A percentile compares a stretch with the other conserved stretches of the same genome.
Evolutionary conservation across 2,113 vertebrate genomes (phyloP).

Genomic region (Delphinapterus leucas): DNA sequence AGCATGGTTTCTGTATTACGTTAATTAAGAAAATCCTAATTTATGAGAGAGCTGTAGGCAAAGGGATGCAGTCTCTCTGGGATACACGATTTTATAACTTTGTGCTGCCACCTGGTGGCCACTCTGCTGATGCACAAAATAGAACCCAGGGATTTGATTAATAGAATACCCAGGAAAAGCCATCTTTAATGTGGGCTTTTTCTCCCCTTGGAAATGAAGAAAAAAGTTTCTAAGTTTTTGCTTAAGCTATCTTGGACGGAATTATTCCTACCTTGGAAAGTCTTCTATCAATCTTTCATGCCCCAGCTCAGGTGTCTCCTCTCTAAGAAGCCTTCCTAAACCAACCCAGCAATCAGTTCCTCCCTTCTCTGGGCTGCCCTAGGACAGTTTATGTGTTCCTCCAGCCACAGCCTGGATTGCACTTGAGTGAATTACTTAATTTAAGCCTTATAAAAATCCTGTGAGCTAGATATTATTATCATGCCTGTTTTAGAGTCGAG

Average conservation of each 20-base stretch:
- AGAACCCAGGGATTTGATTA: not conserved
- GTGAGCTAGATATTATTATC: not conserved
- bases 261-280: not conserved
- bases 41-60: not conserved
- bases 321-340: not conserved
- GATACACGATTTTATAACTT: not conserved
- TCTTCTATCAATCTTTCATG: not conserved
- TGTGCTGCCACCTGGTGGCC: conserved; percentile 46
- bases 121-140: not conserved
- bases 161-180: not conserved
- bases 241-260: not conserved
- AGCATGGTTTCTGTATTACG: not conserved
- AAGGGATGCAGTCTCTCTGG: not conserved
- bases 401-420: not conserved
- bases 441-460: not conserved
- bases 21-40: not conserved
- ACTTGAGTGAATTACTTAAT: not conserved
- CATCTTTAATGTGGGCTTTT: not conserved
- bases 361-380: not conserved
- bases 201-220: not conserved
- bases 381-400: not conserved
- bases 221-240: not conserved
- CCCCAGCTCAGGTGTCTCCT: not conserved
- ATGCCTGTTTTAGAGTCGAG: not conserved
- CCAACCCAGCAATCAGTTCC: not conserved